Conservation (phyloP, 2,888 invertebrate genomes). For the Drosophila crucigera region DNA sequence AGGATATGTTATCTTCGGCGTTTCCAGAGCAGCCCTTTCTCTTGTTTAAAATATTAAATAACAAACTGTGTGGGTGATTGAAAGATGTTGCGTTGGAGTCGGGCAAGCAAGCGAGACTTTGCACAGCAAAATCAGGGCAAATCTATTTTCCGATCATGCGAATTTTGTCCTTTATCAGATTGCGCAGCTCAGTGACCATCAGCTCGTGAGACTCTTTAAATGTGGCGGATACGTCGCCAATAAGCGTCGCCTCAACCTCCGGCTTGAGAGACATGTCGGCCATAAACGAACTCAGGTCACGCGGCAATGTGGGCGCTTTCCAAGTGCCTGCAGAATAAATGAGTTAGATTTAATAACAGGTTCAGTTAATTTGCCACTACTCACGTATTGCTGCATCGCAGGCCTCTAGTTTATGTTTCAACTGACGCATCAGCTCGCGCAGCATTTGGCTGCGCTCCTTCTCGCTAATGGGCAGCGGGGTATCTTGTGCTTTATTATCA, state of each 20-base stretch:
- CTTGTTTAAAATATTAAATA: slow-evolving; percentile 74
- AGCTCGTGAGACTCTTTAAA: slow-evolving; percentile 84
- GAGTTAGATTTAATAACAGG: neutral
- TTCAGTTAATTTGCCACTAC: slow-evolving; percentile 26
- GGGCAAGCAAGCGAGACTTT: slow-evolving; percentile 43
- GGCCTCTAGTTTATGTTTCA: slow-evolving; percentile 82
- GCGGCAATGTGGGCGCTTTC: slow-evolving; percentile 82
- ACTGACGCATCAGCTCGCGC: slow-evolving; percentile 83
- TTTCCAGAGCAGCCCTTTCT: neutral
- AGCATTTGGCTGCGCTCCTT: slow-evolving; percentile 83
- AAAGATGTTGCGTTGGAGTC: slow-evolving; percentile 19
- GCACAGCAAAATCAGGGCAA: slow-evolving; percentile 65
- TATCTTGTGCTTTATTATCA: slow-evolving; percentile 60
- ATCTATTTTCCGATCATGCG: slow-evolving; percentile 84
- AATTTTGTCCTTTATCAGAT: slow-evolving; percentile 85
- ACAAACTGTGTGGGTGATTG: slow-evolving; percentile 64
- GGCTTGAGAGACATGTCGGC: slow-evolving; percentile 85
- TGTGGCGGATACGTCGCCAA: slow-evolving; percentile 82
- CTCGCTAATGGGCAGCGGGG: slow-evolving; percentile 75
- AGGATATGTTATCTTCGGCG: neutral
- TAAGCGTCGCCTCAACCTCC: slow-evolving; percentile 82
- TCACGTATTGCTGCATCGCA: slow-evolving; percentile 83
- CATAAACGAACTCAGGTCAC: slow-evolving; percentile 83
- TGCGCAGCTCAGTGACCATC: slow-evolving; percentile 82
- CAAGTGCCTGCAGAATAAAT: slow-evolving; percentile 70